Evolutionary conservation across 2,113 vertebrate genomes (phyloP), one percentile per base, ranked within the genome.

Genomic region (Smithornis capensis): DNA sequence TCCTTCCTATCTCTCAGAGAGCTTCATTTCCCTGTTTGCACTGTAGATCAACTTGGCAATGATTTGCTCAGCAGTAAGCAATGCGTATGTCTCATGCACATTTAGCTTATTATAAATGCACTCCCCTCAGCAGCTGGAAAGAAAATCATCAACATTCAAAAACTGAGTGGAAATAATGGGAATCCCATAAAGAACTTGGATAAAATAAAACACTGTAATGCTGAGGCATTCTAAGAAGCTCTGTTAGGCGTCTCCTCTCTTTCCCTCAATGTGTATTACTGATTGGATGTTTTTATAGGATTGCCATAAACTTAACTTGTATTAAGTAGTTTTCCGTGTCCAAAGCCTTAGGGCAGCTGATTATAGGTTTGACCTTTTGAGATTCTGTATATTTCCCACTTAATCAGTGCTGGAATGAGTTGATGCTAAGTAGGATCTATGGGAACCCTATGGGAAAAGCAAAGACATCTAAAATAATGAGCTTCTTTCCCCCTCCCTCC

Each of bases 351-450:
- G 96, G 97, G 97, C 87, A 97, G 80, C 90, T 98, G 98, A 98
- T 98, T 98, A 98, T 98, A 98, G 97, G 94, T 97, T 96, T 98
- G 98, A 98, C 98, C 98, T 98, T 98, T 98, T 97, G 97, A 98
- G 98, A 98, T 97, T 98, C 96, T 97, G 85, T 97, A 96, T 97
- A 96, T 98, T 98, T 98, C 98, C 97, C 96, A 98, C 97, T 98
- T 98, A 98, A 98, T 98, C 98, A 98, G 97, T 87, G 65, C 94
- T 95, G 92, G 97, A 98, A 98, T 98, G 97, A 98, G 97, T 90
- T 97, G 96, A 95, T 96, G 96, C 97, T 98, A 98, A 98, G 95
- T 97, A 97, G 98, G 92, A 98, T 98, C 97, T 97, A 97, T 92
- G 96, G 86, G 63, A 98, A 97, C 93, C 98, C 98, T 97, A 93